phyloP scores from a whole-genome alignment of 2,113 vertebrate genomes.

The Gymnarchus niloticus region DNA sequence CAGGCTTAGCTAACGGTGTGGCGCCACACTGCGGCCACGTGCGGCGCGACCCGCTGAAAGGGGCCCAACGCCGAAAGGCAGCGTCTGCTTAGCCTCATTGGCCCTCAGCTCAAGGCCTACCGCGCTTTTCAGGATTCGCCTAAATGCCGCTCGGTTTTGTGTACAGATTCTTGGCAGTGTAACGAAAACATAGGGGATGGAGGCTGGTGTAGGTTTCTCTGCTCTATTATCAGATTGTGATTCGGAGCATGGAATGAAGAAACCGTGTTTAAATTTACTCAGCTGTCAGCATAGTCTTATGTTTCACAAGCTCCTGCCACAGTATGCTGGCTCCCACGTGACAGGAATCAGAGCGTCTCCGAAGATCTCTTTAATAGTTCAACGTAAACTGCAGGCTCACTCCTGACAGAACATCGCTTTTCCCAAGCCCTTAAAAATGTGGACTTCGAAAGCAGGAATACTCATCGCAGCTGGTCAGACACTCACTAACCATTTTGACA shows the following conservation, averaged over 20 bases:
- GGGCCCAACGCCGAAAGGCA: neutral
- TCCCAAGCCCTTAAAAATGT: neutral
- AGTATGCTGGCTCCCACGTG: slow-evolving; percentile 45
- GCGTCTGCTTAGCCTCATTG: slow-evolving; percentile 20
- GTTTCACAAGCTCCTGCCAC: slow-evolving; percentile 52
- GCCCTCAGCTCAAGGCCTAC: neutral
- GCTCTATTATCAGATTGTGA: slow-evolving; percentile 51
- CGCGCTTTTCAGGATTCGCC: neutral
- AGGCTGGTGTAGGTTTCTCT: slow-evolving; percentile 40
- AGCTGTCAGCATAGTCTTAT: slow-evolving; percentile 56
- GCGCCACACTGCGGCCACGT: neutral
- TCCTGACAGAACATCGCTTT: slow-evolving; percentile 24
- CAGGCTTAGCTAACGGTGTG: neutral
- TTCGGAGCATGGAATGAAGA: slow-evolving; percentile 47
- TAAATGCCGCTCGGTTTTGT: slow-evolving; percentile 25
- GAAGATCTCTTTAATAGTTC: slow-evolving; percentile 37
- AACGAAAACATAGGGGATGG: slow-evolving; percentile 46
- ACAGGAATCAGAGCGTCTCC: slow-evolving; percentile 50
- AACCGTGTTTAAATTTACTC: slow-evolving; percentile 57
- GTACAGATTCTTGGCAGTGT: slow-evolving; percentile 45
- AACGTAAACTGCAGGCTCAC: slow-evolving; percentile 30
- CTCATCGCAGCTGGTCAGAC: neutral
- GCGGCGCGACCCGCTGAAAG: neutral
- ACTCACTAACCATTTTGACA: neutral
- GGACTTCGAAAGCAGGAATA: neutral